Evolutionary conservation across 1,140 invertebrate genomes (phyloP).

Genomic region (Danaus melanippus): DNA sequence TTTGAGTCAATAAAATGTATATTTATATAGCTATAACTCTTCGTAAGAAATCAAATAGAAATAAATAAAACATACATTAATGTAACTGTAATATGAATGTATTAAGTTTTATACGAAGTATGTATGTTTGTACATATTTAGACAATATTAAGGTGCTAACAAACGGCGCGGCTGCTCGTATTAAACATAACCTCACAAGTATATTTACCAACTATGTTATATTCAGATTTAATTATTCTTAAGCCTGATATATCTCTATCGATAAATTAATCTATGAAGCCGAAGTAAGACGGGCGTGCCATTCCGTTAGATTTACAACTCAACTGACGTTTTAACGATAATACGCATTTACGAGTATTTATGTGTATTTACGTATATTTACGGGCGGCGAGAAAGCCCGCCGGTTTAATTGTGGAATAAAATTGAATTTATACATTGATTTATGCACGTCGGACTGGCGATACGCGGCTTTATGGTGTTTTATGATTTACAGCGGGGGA

Average conservation of each 20-base stretch:
- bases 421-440: conserved; percentile 69
- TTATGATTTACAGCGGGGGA: conserved; percentile 39
- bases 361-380: conserved; percentile 64
- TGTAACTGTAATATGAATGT: too few species aligned
- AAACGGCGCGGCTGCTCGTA: too few species aligned
- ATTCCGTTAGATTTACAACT: conserved; percentile 56
- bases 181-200: too few species aligned
- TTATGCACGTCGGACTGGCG: conserved; percentile 33
- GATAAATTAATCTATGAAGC: conserved; percentile 18
- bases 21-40: too few species aligned
- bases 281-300: conserved; percentile 32
- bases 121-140: too few species aligned
- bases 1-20: too few species aligned
- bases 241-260: conserved; percentile 15
- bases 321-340: conserved; percentile 69
- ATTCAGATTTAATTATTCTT: too few species aligned
- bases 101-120: too few species aligned
- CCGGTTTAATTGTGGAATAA: conserved; percentile 71
- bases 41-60: too few species aligned
- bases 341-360: conserved; percentile 67
- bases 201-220: too few species aligned
- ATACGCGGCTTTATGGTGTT: conserved; percentile 38
- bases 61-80: too few species aligned
- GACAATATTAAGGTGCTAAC: too few species aligned
- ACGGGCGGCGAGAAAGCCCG: conserved; percentile 60